These are phyloP conservation scores for Volucella inanis DNA, from an alignment of 2,888 invertebrate genomes.

Conservation along the genomic window DNA sequence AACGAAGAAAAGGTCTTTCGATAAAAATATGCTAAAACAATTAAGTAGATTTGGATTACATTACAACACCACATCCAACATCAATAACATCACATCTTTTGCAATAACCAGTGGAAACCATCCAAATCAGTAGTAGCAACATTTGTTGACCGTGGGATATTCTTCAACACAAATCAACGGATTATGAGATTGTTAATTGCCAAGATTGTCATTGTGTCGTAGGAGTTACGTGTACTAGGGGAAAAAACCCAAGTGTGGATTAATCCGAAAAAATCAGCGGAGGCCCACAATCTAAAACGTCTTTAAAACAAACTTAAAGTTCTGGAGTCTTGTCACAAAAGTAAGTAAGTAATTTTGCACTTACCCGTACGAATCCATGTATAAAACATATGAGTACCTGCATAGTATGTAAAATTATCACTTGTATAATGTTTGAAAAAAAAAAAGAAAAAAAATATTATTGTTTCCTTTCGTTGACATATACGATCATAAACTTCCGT, in stretches of 20 bases:
- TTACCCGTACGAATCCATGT: background rate
- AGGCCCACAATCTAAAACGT: background rate
- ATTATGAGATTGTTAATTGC: background rate
- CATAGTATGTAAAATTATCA: background rate
- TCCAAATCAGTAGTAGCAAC: background rate
- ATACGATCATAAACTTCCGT: constrained; percentile 31
- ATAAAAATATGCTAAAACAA: constrained; percentile 46
- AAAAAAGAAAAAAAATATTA: no score
- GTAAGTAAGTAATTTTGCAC: constrained; percentile 26
- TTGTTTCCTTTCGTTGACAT: constrained; percentile 22
- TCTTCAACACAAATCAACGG: constrained; percentile 18
- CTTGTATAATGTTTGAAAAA: background rate
- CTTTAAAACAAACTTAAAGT: constrained; percentile 3
- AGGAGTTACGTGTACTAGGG: background rate
- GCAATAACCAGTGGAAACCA: constrained; percentile 7
- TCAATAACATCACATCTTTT: background rate
- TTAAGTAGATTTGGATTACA: constrained; percentile 49
- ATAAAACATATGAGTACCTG: no score
- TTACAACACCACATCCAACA: constrained; percentile 1
- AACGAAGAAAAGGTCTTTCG: background rate
- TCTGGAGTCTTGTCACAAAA: constrained; percentile 45
- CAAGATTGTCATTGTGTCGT: background rate
- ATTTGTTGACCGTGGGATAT: constrained; percentile 19
- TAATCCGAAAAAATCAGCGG: background rate
- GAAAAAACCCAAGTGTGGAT: constrained; percentile 22